phyloP scores from a whole-genome alignment of 2,113 vertebrate species.

The Pitta sordida region DNA sequence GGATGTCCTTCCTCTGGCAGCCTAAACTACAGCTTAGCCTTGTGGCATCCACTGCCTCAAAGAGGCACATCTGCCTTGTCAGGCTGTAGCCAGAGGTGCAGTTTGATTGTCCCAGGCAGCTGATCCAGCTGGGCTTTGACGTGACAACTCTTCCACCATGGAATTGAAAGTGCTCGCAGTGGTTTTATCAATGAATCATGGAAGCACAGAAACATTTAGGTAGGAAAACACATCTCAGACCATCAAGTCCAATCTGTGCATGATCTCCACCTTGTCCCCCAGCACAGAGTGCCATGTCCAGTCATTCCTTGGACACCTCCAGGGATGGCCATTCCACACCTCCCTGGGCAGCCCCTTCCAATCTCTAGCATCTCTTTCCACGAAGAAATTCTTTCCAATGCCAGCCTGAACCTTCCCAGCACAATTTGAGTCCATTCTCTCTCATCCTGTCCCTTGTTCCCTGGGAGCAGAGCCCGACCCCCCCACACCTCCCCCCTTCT shows the following conservation, averaged over 20 bases:
- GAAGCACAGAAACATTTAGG: background rate
- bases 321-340: no score
- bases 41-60: background rate
- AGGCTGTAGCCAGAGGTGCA: background rate
- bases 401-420: accelerated
- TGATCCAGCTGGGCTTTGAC: background rate
- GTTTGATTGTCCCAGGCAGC: background rate
- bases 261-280: accelerated
- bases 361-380: accelerated
- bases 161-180: background rate
- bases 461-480: background rate
- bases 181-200: background rate
- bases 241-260: accelerated
- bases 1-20: background rate
- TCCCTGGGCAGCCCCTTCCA: background rate
- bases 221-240: background rate
- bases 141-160: background rate
- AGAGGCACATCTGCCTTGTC: background rate
- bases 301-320: background rate
- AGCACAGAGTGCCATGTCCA: background rate
- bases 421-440: background rate
- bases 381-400: accelerated
- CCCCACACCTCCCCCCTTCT: background rate
- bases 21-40: background rate
- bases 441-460: background rate